Evolutionary conservation across 2,888 invertebrate genomes (phyloP).

Genomic region (Chironomus riparius): DNA sequence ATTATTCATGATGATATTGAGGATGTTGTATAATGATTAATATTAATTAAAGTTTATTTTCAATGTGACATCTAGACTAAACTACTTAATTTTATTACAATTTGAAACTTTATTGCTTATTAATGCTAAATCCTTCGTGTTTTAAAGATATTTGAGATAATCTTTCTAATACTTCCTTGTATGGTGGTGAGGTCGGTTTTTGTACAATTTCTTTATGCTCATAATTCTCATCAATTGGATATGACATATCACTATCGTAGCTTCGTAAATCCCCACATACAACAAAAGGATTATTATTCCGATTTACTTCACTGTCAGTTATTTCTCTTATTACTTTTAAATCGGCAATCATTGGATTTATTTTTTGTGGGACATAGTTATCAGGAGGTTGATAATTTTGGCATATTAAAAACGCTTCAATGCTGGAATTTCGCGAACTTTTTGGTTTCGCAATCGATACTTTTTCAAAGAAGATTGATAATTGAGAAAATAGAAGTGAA

Average conservation of each 20-base stretch:
- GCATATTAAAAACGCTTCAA: conserved; percentile 95
- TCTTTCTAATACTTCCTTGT: conserved; percentile 54
- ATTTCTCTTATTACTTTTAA: conserved; percentile 63
- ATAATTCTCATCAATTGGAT: conserved; percentile 57
- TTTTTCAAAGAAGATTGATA: conserved; percentile 81
- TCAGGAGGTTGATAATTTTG: conserved; percentile 73
- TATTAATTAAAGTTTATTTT: too few species aligned
- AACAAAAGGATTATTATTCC: conserved; percentile 81
- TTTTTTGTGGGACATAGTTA: conserved; percentile 78
- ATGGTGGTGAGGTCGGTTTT: conserved; percentile 65
- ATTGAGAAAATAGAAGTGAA: conserved; percentile 75
- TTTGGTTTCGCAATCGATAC: conserved; percentile 89
- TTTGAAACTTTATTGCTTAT: conserved; percentile 34
- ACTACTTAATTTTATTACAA: too few species aligned
- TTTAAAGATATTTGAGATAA: conserved; percentile 45
- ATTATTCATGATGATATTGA: too few species aligned
- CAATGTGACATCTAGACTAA: too few species aligned
- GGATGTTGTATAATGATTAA: too few species aligned
- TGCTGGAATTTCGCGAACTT: conserved; percentile 94
- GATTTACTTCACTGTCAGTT: conserved; percentile 60
- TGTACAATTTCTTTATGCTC: conserved; percentile 61
- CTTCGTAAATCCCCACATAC: conserved; percentile 91
- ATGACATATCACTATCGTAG: conserved; percentile 89
- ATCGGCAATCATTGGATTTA: conserved; percentile 75
- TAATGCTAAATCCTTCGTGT: conserved; percentile 35